Evolutionary conservation across 2,113 vertebrate genomes (phyloP), one percentile per base, ranked within the genome.

Genomic region (Heterochromis multidens): DNA sequence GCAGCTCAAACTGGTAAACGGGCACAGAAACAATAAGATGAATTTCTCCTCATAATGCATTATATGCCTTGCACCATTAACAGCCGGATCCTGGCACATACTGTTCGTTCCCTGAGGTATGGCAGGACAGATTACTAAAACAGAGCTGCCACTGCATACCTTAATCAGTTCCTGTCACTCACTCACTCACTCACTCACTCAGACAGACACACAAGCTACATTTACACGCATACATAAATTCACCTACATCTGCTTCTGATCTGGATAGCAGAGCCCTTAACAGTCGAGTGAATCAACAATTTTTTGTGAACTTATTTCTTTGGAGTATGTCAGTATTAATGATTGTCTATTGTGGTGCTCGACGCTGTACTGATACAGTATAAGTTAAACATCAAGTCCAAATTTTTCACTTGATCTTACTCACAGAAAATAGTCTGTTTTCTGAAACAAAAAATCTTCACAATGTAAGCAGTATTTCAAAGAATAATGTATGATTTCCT

Each of bases 11-110:
- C 78, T 77, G 84, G 67, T 84, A 88, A 93, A 93, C 40, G 72
- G 63, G 77, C 90, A 76, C 78, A 77, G 90, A 94, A 90, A 92
- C 89, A 86, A 90, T 88, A 76, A 91, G 86, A 89, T 80, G 67
- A 79, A 91, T 92, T 82, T 82, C 37, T 63, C 74, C 81, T 91
- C 65, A 70, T 89, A 77, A 76, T 72, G 86, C 67, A 87, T 89
- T 78, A 76, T 19, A 54, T 58, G 78, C 52, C 79, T 78, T 52
- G 37, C 60, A 76, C 74, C 72, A 82, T 86, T 83, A 88, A 74
- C 31, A 76, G 77, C 54, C 49, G 52, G 72, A 90, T 83, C 63
- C 61, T 23, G 59, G 29, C 3, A 0, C 72, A 27, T 85, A 56
- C 46, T 14, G 81, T 65, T 84, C 6, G 10, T 91, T 79, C 82